Conservation (phyloP, 2,888 invertebrate species). For the Rotaria macrura region DNA sequence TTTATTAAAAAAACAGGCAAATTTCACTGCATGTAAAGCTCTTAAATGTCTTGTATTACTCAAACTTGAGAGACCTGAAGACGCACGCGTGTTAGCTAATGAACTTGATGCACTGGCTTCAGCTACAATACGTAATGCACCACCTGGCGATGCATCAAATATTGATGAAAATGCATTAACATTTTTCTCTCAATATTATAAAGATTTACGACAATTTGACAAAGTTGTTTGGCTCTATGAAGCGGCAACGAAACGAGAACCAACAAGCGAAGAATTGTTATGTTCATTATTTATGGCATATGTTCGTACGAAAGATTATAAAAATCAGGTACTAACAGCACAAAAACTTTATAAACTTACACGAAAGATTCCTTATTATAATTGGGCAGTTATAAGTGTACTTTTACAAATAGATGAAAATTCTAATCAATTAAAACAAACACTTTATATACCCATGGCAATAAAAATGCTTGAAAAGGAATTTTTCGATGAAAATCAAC, state of each 20-base stretch:
- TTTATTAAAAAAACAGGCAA: not conserved
- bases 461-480: slow-evolving; percentile 85
- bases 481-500: slow-evolving; percentile 65
- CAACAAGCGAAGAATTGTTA: slow-evolving; percentile 77
- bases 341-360: slow-evolving; percentile 78
- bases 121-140: not conserved
- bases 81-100: not conserved
- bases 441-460: slow-evolving; percentile 71
- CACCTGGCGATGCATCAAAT: slow-evolving; percentile 51
- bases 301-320: slow-evolving; percentile 75
- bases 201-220: slow-evolving; percentile 25
- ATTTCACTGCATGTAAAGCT: slow-evolving; percentile 1
- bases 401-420: slow-evolving; percentile 67
- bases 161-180: slow-evolving; percentile 84
- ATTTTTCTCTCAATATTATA: slow-evolving; percentile 58
- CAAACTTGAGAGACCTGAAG: not conserved
- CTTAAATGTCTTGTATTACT: not conserved
- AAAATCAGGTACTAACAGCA: slow-evolving; percentile 77
- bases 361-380: slow-evolving; percentile 81
- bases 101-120: not conserved
- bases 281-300: slow-evolving; percentile 91
- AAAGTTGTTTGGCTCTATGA: slow-evolving; percentile 61
- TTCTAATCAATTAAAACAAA: slow-evolving; percentile 41
- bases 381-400: slow-evolving; percentile 94
- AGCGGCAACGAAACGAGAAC: slow-evolving; percentile 66